Conservation (phyloP, 2,888 invertebrate genomes). For the Pyrgus malvae region DNA sequence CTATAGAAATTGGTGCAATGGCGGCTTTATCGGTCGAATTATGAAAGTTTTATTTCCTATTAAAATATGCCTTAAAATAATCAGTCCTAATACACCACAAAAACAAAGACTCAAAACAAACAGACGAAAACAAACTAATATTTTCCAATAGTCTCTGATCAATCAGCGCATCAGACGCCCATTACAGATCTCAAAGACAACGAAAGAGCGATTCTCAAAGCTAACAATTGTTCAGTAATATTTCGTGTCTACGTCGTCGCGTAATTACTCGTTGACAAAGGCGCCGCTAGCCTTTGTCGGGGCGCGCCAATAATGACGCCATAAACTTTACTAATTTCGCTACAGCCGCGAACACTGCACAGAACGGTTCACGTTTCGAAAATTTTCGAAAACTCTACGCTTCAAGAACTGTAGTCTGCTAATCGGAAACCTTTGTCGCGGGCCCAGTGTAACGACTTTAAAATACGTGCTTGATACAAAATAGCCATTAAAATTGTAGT, state of each 20-base stretch:
- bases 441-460: too few relatives aligned
- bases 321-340: conserved; percentile 73
- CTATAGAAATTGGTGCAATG: too few relatives aligned
- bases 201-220: conserved; percentile 21
- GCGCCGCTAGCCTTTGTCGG: conserved; percentile 55
- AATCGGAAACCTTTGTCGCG: background rate
- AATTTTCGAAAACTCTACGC: conserved; percentile 13
- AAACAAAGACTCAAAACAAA: too few relatives aligned
- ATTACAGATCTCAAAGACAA: background rate
- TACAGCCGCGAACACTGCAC: conserved; percentile 37
- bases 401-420: conserved; percentile 15
- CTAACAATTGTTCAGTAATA: conserved; percentile 32
- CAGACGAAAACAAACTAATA: too few relatives aligned
- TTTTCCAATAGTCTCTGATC: too few relatives aligned
- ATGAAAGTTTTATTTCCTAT: too few relatives aligned
- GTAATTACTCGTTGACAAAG: conserved; percentile 66
- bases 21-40: too few relatives aligned
- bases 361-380: conserved; percentile 12
- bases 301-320: conserved; percentile 62
- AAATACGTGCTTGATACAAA: too few relatives aligned
- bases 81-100: too few relatives aligned
- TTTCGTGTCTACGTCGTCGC: conserved; percentile 35
- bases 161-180: too few relatives aligned
- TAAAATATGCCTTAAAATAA: too few relatives aligned
- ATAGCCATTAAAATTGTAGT: too few relatives aligned